These are phyloP conservation scores for Phymanthus crucifer DNA, from an alignment of 92 coral and sea anemone genomes.

Conservation along the genomic window DNA sequence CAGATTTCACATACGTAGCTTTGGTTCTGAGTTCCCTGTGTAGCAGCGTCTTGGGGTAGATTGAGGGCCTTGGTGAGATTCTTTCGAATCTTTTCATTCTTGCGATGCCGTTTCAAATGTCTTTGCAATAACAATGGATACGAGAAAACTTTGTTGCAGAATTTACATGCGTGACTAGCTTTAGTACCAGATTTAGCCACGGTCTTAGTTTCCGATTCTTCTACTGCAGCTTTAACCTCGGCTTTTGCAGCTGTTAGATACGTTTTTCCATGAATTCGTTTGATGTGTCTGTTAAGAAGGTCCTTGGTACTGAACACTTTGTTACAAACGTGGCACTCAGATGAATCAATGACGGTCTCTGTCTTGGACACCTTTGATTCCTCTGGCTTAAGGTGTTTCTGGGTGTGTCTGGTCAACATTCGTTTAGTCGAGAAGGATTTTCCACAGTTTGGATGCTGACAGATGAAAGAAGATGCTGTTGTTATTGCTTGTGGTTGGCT, in stretches of 20 bases:
- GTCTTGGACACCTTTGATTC: neutral
- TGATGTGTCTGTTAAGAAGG: slow-evolving; percentile 15
- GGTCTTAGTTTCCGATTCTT: neutral
- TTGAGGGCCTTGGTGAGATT: slow-evolving; percentile 20
- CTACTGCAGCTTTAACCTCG: neutral
- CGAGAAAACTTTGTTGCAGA: slow-evolving; percentile 23
- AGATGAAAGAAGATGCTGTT: slow-evolving; percentile 10
- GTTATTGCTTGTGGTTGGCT: neutral
- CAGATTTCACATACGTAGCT: slow-evolving; percentile 19
- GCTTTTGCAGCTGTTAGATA: neutral
- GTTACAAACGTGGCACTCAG: slow-evolving; percentile 3
- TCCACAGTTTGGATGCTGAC: slow-evolving; percentile 25
- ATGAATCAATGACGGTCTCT: neutral
- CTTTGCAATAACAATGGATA: slow-evolving; percentile 24
- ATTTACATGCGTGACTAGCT: slow-evolving; percentile 22
- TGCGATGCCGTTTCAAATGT: slow-evolving; percentile 18
- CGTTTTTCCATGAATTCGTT: slow-evolving; percentile 16
- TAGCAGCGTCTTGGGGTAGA: neutral
- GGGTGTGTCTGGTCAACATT: slow-evolving; percentile 30
- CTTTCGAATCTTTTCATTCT: slow-evolving; percentile 22
- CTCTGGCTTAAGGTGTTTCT: slow-evolving; percentile 6
- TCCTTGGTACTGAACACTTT: slow-evolving; percentile 28
- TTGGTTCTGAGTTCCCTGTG: neutral
- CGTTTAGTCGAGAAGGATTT: slow-evolving; percentile 17
- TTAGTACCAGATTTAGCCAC: slow-evolving; percentile 3